Conservation (phyloP, 2,888 invertebrate genomes). For the Leptinotarsa juncta region DNA sequence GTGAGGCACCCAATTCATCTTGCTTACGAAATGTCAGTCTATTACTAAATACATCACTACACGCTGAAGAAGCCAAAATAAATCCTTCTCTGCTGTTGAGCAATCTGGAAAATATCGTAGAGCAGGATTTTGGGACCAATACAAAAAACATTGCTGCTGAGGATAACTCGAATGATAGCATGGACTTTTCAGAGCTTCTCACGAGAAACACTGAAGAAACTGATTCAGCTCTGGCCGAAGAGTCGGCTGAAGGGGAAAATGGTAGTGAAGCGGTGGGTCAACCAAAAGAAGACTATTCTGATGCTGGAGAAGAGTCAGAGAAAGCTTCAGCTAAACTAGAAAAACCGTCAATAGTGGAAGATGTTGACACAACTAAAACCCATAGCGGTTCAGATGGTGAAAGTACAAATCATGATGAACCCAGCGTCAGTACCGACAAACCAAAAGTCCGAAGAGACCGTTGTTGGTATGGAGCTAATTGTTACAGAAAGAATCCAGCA, state of each 20-base stretch:
- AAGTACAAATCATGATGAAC: slow-evolving; percentile 19
- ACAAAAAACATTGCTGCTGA: slow-evolving; percentile 5
- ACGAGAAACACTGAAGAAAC: background rate
- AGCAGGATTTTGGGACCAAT: slow-evolving; percentile 28
- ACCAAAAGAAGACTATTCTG: background rate
- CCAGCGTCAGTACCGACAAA: slow-evolving; percentile 23
- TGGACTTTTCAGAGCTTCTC: slow-evolving; percentile 13
- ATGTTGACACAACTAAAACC: background rate
- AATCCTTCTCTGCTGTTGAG: slow-evolving; percentile 20
- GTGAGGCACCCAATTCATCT: background rate
- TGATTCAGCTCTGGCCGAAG: background rate
- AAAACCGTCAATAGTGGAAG: background rate
- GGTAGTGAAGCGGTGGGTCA: background rate
- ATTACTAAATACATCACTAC: slow-evolving; percentile 10
- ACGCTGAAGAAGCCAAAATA: slow-evolving; percentile 9
- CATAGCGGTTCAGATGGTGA: slow-evolving; percentile 18
- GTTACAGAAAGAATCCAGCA: slow-evolving; percentile 74
- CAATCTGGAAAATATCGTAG: slow-evolving; percentile 26
- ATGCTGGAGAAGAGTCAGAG: background rate
- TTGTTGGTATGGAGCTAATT: slow-evolving; percentile 74
- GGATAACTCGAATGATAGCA: slow-evolving; percentile 21
- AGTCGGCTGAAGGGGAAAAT: background rate
- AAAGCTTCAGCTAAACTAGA: background rate
- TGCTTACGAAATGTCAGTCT: background rate
- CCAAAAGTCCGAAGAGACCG: slow-evolving; percentile 64